A percentile compares a stretch with the other conserved stretches of the same genome.
These are phyloP conservation scores for Lepidurus couesii DNA, from an alignment of 1,140 invertebrate genomes.

Conservation along the genomic window DNA sequence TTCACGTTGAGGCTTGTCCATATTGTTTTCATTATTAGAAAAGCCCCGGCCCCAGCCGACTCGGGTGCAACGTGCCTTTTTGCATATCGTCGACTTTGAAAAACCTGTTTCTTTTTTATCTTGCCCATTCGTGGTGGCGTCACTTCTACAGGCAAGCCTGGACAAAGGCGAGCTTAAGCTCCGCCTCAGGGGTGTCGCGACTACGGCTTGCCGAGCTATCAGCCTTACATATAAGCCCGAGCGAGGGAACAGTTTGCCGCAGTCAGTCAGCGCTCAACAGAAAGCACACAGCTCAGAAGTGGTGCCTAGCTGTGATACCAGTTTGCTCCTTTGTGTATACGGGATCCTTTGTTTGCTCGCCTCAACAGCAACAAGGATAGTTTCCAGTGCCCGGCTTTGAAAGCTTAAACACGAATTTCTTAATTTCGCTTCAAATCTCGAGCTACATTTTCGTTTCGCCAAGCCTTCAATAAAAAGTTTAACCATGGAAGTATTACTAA, in stretches of 20 bases:
- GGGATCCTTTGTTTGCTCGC: neutral
- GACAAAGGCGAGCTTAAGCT: neutral
- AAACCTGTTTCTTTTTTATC: constrained; percentile 4
- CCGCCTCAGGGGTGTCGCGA: neutral
- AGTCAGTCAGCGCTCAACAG: neutral
- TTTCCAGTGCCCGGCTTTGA: neutral
- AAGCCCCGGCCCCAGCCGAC: neutral
- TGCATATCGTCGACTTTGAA: neutral
- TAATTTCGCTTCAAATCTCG: neutral
- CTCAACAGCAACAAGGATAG: constrained; percentile 2
- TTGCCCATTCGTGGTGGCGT: neutral
- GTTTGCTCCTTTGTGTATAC: neutral
- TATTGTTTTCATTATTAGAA: too few relatives aligned
- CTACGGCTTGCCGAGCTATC: neutral
- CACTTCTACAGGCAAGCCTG: neutral
- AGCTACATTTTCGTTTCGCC: neutral
- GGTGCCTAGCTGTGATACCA: neutral
- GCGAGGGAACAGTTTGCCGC: neutral
- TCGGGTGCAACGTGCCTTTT: neutral
- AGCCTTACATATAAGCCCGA: neutral
- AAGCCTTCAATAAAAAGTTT: neutral
- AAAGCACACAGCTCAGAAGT: neutral
- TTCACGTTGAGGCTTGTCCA: neutral
- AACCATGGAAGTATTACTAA: constrained; percentile 15
- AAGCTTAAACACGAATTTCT: too few relatives aligned